Evolutionary conservation across 2,888 invertebrate species (phyloP), one percentile per base, ranked within the genome.

Genomic region (Pycnomerus fuliginosus): DNA sequence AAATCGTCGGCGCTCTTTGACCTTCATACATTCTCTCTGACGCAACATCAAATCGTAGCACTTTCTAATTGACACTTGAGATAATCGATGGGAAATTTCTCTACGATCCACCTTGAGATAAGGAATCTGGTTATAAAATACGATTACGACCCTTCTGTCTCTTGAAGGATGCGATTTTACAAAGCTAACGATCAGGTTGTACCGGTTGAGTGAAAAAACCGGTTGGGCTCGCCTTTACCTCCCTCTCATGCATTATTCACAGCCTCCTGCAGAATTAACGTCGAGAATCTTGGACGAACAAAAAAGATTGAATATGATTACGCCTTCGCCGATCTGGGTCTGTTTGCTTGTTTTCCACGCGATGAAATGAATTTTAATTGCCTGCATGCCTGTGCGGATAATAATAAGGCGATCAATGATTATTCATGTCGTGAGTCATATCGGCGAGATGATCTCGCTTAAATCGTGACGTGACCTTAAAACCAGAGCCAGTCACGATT

Each of bases 221-320:
- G 51, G 57, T 57, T 44, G 40, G 48, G 45, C 52, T 52, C 36
- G 33, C 22, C 30, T 35, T 48, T 43, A 45, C 43, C 53, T 48
- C 48, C 50, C 48, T 55, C 25, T 43, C 52, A 49, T 55, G 34
- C 50, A 52, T 56, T 56, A 54, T 56, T 56, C 51, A 56, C 47
- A 39, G 39, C 16, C 13, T n/a, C 14, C 15, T 17, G 31, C 29
- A 12, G 17, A 29, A 35, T 27, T 25, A 23, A 3, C 22, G 14
- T 22, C 14, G 28, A 37, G 23, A n/a, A 25, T 35, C 13, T 37
- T 28, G 28, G 29, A 29, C n/a, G n/a, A n/a, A n/a, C n/a, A n/a
- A n/a, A n/a, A n/a, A n/a, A n/a, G n/a, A n/a, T n/a, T n/a, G n/a
- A n/a, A n/a, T n/a, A n/a, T n/a, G n/a, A n/a, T n/a, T n/a, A n/a